Conservation (phyloP, 2,113 vertebrate genomes). For the Neoarius graeffei region DNA sequence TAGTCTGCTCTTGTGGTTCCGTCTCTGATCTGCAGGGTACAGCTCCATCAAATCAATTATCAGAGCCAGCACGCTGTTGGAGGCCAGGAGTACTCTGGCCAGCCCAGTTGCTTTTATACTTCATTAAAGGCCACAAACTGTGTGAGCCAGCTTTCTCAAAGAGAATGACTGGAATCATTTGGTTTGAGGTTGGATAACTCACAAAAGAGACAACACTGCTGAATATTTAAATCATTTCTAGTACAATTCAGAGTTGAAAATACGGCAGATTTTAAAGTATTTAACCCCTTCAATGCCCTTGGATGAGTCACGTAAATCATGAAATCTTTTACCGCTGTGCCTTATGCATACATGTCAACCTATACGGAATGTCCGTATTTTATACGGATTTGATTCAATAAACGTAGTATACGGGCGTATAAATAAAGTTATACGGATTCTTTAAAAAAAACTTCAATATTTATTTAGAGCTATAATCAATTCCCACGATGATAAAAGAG, state of each 20-base stretch:
- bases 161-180: slow-evolving; percentile 32
- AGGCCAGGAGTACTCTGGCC: slow-evolving; percentile 14
- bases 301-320: too few relatives aligned
- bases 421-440: too few relatives aligned
- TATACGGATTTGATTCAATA: too few relatives aligned
- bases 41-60: slow-evolving; percentile 61
- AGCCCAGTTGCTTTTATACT: slow-evolving; percentile 25
- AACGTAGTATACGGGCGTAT: too few relatives aligned
- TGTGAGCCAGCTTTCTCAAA: slow-evolving; percentile 11
- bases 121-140: slow-evolving; percentile 39
- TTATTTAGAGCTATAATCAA: too few relatives aligned
- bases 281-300: too few relatives aligned
- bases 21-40: slow-evolving; percentile 43
- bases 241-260: background rate
- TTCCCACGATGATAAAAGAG: too few relatives aligned
- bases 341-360: too few relatives aligned
- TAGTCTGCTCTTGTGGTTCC: slow-evolving; percentile 47
- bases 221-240: background rate
- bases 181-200: slow-evolving; percentile 10
- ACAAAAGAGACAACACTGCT: background rate
- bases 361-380: too few relatives aligned
- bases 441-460: too few relatives aligned
- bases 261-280: background rate
- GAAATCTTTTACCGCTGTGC: too few relatives aligned
- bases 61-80: slow-evolving; percentile 44